Evolutionary conservation across 2,113 vertebrate species (phyloP).

Genomic region (Galeopterus variegatus): DNA sequence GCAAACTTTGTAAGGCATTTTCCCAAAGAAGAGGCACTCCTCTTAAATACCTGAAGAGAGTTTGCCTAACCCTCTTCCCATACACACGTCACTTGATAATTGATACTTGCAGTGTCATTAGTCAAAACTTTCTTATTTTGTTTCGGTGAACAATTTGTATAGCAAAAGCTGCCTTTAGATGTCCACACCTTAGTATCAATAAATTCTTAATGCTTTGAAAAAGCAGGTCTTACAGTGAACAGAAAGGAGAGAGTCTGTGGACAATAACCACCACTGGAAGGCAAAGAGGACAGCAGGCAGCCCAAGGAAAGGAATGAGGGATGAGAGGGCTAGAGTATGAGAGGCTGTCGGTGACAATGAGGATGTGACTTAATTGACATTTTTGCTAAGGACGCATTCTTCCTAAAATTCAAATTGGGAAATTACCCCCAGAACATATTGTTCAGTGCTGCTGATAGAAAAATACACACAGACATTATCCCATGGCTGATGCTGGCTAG

Average conservation of each 20-base stretch:
- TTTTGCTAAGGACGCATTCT: neutral
- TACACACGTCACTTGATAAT: neutral
- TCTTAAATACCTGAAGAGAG: neutral
- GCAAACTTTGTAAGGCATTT: neutral
- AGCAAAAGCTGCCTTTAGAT: neutral
- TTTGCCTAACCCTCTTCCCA: neutral
- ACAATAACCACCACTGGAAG: neutral
- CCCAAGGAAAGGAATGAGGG: neutral
- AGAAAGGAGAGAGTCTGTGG: neutral
- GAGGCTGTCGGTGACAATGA: neutral
- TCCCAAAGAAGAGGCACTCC: neutral
- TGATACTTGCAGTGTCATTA: neutral
- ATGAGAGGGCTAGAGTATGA: neutral
- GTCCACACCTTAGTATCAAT: neutral
- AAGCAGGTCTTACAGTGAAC: neutral
- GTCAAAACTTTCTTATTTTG: neutral
- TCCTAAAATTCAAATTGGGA: neutral
- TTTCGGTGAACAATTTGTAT: neutral
- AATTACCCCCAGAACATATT: slow-evolving; percentile 8
- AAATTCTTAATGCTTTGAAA: neutral
- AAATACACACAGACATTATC: neutral
- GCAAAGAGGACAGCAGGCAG: neutral
- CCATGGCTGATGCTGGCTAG: neutral
- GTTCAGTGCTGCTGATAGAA: neutral
- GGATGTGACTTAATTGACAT: neutral